phyloP scores from a whole-genome alignment of 1,140 invertebrate species.

The Brachionus angularis region DNA sequence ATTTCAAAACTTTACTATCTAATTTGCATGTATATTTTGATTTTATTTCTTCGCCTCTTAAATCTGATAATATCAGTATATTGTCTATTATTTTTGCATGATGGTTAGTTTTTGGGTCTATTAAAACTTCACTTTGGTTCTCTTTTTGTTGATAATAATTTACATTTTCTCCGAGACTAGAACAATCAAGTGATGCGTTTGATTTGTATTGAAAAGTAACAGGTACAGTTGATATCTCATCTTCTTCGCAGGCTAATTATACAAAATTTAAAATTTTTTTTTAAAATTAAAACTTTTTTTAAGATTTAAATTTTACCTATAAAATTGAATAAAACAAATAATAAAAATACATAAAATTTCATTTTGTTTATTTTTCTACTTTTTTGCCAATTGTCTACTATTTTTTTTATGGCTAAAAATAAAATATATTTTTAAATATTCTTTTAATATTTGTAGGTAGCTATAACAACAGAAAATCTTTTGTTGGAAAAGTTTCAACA shows the following conservation, averaged over 20 bases:
- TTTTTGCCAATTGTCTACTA: too few relatives aligned
- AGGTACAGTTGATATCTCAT: background rate
- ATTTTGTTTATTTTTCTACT: too few relatives aligned
- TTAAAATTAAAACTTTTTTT: too few relatives aligned
- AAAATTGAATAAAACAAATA: too few relatives aligned
- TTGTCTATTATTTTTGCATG: background rate
- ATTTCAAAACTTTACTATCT: background rate
- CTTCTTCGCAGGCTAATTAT: background rate
- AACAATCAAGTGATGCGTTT: conserved; percentile 23
- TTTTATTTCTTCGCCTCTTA: conserved; percentile 19
- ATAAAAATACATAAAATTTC: too few relatives aligned
- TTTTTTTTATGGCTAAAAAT: too few relatives aligned
- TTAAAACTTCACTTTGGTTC: background rate
- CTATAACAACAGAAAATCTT: too few relatives aligned
- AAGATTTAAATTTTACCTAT: too few relatives aligned
- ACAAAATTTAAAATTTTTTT: background rate
- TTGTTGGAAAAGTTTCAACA: too few relatives aligned
- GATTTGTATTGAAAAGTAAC: conserved; percentile 8
- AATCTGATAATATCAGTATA: background rate
- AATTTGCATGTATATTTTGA: conserved; percentile 12
- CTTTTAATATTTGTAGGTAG: too few relatives aligned
- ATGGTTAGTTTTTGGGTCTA: background rate
- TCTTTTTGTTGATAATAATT: background rate
- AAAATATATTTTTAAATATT: too few relatives aligned
- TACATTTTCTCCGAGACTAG: background rate